Conservation (phyloP, 2,888 invertebrate genomes). For the Polyommatus iphigenia region DNA sequence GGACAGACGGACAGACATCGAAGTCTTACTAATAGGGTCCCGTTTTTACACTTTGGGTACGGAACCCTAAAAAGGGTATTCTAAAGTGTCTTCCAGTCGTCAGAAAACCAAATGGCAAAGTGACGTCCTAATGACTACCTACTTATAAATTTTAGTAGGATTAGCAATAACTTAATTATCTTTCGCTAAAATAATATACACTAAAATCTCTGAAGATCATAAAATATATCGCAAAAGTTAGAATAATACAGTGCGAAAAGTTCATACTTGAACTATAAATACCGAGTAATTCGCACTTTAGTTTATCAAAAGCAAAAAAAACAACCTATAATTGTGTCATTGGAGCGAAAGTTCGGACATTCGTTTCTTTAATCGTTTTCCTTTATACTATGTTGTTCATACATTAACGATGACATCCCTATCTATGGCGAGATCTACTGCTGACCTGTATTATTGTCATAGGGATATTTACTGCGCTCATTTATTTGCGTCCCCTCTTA, state of each 20-base stretch:
- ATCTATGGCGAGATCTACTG: constrained; percentile 76
- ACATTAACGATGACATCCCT: constrained; percentile 74
- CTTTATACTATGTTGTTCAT: constrained; percentile 75
- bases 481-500: constrained; percentile 80
- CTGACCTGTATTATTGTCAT: constrained; percentile 81
- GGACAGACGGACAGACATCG: no score
- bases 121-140: no score
- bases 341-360: constrained; percentile 53
- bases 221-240: constrained; percentile 4
- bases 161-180: background rate
- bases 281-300: constrained; percentile 39
- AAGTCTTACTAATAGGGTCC: no score
- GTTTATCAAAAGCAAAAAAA: constrained; percentile 41
- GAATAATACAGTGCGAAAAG: constrained; percentile 10
- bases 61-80: no score
- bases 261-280: constrained; percentile 33
- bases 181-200: background rate
- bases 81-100: no score
- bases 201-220: background rate
- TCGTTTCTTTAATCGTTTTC: constrained; percentile 61
- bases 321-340: constrained; percentile 45
- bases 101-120: no score
- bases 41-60: no score
- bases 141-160: background rate
- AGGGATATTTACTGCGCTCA: constrained; percentile 77